phyloP scores from a whole-genome alignment of 1,140 invertebrate genomes.

The Meloidogyne hapla region DNA sequence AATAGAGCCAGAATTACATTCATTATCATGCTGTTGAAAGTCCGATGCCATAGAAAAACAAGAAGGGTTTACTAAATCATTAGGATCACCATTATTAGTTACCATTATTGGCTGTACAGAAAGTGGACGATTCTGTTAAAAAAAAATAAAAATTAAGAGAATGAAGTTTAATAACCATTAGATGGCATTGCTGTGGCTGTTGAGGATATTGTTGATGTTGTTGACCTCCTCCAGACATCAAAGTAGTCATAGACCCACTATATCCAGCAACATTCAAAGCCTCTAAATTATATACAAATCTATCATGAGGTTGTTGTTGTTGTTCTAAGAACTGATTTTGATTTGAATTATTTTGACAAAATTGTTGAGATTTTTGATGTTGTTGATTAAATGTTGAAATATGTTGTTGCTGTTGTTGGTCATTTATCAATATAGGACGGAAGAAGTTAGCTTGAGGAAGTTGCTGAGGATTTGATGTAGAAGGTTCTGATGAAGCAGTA shows the following conservation, averaged over 20 bases:
- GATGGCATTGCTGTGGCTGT: background rate
- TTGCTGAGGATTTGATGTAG: background rate
- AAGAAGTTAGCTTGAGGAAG: constrained; percentile 28
- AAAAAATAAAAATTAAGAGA: background rate
- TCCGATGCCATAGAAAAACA: constrained; percentile 22
- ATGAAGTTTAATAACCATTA: background rate
- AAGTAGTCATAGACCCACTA: constrained; percentile 9
- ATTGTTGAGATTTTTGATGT: constrained; percentile 8
- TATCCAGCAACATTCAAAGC: constrained; percentile 26
- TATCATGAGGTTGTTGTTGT: background rate
- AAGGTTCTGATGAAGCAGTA: background rate
- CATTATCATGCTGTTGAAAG: background rate
- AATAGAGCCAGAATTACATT: background rate
- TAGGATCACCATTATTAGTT: constrained; percentile 5
- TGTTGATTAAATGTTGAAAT: background rate
- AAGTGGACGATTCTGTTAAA: constrained; percentile 13
- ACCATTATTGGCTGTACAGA: constrained; percentile 27
- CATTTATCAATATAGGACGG: constrained; percentile 19
- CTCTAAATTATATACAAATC: constrained; percentile 23
- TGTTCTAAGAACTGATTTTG: constrained; percentile 20
- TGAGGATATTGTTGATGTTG: background rate
- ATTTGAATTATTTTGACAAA: background rate
- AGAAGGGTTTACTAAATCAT: constrained; percentile 4
- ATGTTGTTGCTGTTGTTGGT: background rate
- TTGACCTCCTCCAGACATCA: background rate